Evolutionary conservation across 2,797 vertebrate genomes (phyloP), one percentile per base, ranked within the genome.

Genomic region (Melanotaenia parkinsoni): DNA sequence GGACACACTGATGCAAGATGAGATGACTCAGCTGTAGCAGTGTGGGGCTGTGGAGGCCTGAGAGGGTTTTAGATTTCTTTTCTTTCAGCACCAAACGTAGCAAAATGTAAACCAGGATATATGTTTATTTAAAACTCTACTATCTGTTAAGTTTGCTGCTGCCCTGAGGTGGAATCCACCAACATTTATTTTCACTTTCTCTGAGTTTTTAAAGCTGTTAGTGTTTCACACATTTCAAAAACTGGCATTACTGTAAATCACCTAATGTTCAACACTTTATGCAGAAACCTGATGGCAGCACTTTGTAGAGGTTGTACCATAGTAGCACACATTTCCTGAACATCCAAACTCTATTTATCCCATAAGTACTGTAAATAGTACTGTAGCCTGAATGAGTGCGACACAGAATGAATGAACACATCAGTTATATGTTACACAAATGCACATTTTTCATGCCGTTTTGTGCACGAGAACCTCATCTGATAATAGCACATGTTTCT

Each of bases 301-400:
- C 71, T 68, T 74, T 37, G 71, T 82, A 82, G 67, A 80, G 75
- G 78, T 83, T 81, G 68, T 77, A 59, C 80, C 77, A 84, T 69
- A 61, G 92, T 92, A 92, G 92, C 91, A 90, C 71, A 74, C 82
- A 72, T 82, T 82, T 84, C 59, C 75, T 81, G 74, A 70, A 47
- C 71, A 69, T 84, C 38, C n/a, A 57, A 75, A 80, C 77, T 68
- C 79, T 77, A 68, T 89, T 80, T 82, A 83, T 72, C 72, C 77
- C 82, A 81, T 73, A 79, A 89, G 88, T 90, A 93, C 89, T 92
- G 92, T 91, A 91, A 88, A 88, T 69, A 82, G 82, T 86, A 83
- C 86, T 90, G 92, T 92, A 90, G 89, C 88, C 73, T 62, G 86
- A 86, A 66, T 76, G 87, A 84, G 20, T 84, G 89, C 82, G 56